phyloP scores from a whole-genome alignment of 2,888 invertebrate species.

The Erebia palarica region DNA sequence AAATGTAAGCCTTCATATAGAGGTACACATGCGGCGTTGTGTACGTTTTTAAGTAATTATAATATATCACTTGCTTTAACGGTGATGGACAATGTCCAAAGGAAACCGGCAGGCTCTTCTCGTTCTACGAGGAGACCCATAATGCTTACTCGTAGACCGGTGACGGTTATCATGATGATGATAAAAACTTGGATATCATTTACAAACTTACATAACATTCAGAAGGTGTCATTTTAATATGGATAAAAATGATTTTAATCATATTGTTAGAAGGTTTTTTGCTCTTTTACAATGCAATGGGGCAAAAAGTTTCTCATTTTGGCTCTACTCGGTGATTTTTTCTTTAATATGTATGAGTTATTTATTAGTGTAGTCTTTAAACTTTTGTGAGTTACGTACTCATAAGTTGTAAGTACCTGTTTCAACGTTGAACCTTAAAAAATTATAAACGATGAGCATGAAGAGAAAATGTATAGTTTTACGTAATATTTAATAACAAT shows the following conservation, averaged over 20 bases:
- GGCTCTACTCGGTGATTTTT: neutral
- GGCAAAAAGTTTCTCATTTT: neutral
- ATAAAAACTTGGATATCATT: too few relatives aligned
- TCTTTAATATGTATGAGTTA: slow-evolving; percentile 18
- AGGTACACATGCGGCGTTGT: too few relatives aligned
- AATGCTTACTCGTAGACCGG: too few relatives aligned
- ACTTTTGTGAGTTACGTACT: neutral
- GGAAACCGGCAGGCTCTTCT: too few relatives aligned
- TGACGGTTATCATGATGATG: too few relatives aligned
- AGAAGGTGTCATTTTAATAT: too few relatives aligned
- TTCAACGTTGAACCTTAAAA: slow-evolving; percentile 18
- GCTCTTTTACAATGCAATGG: neutral
- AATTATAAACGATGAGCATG: slow-evolving; percentile 16
- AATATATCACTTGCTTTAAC: too few relatives aligned
- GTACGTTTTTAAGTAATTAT: too few relatives aligned
- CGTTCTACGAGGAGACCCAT: too few relatives aligned
- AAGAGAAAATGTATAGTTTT: slow-evolving; percentile 35
- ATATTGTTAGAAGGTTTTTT: neutral
- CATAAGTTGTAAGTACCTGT: slow-evolving; percentile 10
- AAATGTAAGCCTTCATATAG: neutral
- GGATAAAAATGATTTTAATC: neutral
- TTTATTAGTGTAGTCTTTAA: neutral
- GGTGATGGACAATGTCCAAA: too few relatives aligned
- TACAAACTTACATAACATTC: too few relatives aligned
- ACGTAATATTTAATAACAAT: slow-evolving; percentile 42